These are phyloP conservation scores for Dione vanillae DNA, from an alignment of 2,888 invertebrate species.

Conservation along the genomic window DNA sequence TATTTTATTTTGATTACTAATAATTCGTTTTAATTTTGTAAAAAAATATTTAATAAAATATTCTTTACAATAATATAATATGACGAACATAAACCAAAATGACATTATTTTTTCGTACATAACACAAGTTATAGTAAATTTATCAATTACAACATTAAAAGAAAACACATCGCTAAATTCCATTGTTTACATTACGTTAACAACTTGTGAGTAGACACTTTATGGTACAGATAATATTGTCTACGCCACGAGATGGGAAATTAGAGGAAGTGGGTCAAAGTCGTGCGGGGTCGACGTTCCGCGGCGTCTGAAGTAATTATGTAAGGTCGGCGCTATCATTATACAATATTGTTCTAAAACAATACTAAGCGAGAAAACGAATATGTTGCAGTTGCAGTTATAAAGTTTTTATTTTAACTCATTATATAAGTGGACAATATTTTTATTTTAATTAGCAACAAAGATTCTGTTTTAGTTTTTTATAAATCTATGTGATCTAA, in stretches of 20 bases:
- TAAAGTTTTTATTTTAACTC: neutral
- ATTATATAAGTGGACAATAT: neutral
- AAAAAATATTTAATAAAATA: no score
- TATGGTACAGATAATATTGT: conserved; percentile 55
- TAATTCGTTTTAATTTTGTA: no score
- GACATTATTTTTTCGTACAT: neutral
- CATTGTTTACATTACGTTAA: neutral
- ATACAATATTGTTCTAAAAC: conserved; percentile 40
- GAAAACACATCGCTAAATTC: neutral
- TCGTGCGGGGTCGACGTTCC: conserved; percentile 76
- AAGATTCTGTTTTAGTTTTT: neutral
- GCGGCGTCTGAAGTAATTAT: conserved; percentile 75
- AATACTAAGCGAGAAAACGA: conserved; percentile 21
- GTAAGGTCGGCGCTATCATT: conserved; percentile 66
- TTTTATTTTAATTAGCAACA: neutral
- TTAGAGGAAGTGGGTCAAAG: conserved; percentile 83
- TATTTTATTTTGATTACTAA: no score
- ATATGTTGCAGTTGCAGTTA: conserved; percentile 12
- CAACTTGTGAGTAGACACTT: conserved; percentile 16
- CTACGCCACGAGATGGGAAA: conserved; percentile 73
- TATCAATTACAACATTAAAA: neutral
- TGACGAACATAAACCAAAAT: neutral
- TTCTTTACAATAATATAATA: no score
- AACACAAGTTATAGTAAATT: neutral
- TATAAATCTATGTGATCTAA: neutral